phyloP scores from a whole-genome alignment of 2,888 invertebrate genomes.

The Zygogramma bicolorata region DNA sequence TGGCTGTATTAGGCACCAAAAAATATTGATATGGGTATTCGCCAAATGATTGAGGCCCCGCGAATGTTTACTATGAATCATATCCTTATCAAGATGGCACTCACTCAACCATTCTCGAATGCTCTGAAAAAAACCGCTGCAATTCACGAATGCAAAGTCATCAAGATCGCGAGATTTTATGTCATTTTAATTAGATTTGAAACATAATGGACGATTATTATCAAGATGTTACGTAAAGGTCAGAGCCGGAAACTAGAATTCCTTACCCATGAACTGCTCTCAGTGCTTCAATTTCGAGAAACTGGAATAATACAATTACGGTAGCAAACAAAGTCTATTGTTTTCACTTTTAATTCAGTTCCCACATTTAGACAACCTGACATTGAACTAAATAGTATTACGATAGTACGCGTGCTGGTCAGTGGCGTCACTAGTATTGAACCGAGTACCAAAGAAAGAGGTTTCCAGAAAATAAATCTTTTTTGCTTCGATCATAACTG shows the following conservation, averaged over 20 bases:
- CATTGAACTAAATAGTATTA: slow-evolving; percentile 65
- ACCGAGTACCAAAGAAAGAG: not conserved
- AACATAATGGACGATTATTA: slow-evolving; percentile 21
- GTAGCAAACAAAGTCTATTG: slow-evolving; percentile 56
- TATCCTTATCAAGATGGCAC: not conserved
- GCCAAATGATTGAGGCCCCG: no score
- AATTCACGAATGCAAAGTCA: not conserved
- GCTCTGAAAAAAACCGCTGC: not conserved
- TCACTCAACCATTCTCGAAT: not conserved
- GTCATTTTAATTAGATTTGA: not conserved
- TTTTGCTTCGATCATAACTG: not conserved
- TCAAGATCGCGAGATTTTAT: slow-evolving; percentile 1
- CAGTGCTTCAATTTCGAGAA: slow-evolving; percentile 39
- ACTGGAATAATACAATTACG: slow-evolving; percentile 44
- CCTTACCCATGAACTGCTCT: slow-evolving; percentile 40
- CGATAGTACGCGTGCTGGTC: slow-evolving; percentile 55
- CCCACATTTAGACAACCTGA: slow-evolving; percentile 63
- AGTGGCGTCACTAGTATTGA: slow-evolving; percentile 22
- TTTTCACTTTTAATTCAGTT: slow-evolving; percentile 63
- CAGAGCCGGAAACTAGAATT: slow-evolving; percentile 40
- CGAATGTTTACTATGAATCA: no score
- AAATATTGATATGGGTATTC: no score
- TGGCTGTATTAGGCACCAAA: no score
- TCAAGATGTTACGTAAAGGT: slow-evolving; percentile 43
- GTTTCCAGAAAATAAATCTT: not conserved